Conservation (phyloP, 1,140 invertebrate genomes). For the Lysiphlebus fabarum region DNA sequence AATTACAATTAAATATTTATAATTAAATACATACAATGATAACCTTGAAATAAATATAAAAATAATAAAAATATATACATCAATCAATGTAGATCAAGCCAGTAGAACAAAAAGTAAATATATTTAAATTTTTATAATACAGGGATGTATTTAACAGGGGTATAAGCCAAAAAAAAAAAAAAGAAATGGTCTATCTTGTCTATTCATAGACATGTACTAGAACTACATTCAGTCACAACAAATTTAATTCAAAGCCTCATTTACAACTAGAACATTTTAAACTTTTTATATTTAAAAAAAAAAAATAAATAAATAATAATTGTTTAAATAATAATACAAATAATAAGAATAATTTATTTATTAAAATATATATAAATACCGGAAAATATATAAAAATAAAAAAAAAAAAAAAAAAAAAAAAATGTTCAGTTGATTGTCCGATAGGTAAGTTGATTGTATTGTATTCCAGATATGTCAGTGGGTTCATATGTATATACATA, state of each 20-base stretch:
- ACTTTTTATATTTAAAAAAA: too few relatives aligned
- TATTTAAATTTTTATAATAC: too few relatives aligned
- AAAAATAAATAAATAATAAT: too few relatives aligned
- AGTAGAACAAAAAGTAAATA: too few relatives aligned
- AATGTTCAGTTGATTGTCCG: background rate
- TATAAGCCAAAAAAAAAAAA: background rate
- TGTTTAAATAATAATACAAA: too few relatives aligned
- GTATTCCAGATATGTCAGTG: too few relatives aligned
- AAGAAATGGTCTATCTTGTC: conserved; percentile 40
- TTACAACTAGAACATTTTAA: conserved; percentile 13
- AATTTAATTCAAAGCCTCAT: conserved; percentile 43
- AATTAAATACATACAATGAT: background rate
- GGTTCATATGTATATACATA: too few relatives aligned
- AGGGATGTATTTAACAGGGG: too few relatives aligned
- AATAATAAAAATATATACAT: too few relatives aligned
- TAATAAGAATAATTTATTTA: too few relatives aligned
- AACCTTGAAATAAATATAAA: background rate
- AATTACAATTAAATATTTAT: background rate
- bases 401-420: background rate
- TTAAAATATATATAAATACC: background rate
- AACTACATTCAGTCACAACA: conserved; percentile 42
- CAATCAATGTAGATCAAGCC: too few relatives aligned
- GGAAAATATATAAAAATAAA: background rate
- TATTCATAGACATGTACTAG: conserved; percentile 49
- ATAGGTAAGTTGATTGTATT: conserved; percentile 5